Evolutionary conservation across 1,140 invertebrate species (phyloP), one percentile per base, ranked within the genome.

Genomic region (Maconellicoccus hirsutus): DNA sequence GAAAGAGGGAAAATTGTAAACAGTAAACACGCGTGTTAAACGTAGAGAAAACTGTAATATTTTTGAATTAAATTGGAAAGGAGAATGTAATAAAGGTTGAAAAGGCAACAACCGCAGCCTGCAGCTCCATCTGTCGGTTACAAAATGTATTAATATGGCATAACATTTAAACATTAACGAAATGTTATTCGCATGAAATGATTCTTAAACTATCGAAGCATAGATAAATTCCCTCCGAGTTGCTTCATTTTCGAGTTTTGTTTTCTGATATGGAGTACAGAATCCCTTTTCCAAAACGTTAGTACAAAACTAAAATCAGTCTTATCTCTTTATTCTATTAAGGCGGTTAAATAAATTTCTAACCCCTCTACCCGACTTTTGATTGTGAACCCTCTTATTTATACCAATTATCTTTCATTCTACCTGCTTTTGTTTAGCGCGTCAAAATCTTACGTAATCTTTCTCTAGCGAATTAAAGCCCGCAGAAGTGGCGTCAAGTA

Each of bases 171-270:
- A 71, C 70, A 26, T 71, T 52, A 71, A 74, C 73, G 71, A 73
- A 74, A 74, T 74, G 69, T 69, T 69, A 69, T 73, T 61, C 72
- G 73, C 73, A 73, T 74, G 73, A 73, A 72, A 71, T 74, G 70
- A 70, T 72, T 70, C 71, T 74, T 73, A 73, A 74, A 70, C 72
- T 74, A 74, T 74, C 73, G 73, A 72, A 74, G 73, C 73, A 74
- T 73, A 73, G 73, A 73, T 73, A 73, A 73, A 73, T 71, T 59
- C 33, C 38, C 66, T 23, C 63, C 70, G 52, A 71, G 21, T 59
- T 59, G 52, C 21, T 22, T 59, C 21, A 19, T 59, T 59, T 59
- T n/a, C 52, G 52, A 59, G 52, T 59, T 59, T 59, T 59, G 52
- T 59, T 59, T 59, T 59, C 52, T 59, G 52, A 59, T 59, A 59